Evolutionary conservation across 2,888 invertebrate species (phyloP), one percentile per base, ranked within the genome.

Genomic region (Polietes domitor): DNA sequence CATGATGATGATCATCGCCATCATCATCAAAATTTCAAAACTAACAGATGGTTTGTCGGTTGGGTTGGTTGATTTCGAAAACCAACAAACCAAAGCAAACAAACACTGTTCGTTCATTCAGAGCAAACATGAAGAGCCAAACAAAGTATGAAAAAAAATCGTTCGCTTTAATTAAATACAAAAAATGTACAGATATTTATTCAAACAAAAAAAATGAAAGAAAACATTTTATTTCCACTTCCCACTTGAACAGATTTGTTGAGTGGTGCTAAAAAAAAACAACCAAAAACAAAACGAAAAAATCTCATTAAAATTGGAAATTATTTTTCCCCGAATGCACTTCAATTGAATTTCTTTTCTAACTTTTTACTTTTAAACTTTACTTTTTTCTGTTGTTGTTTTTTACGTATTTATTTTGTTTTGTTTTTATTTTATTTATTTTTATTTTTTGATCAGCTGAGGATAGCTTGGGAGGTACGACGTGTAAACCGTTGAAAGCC

Each of bases 401-500:
- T 55, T 72, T 6, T 37, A 53, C 12, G 17, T 15, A 15, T 37
- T 73, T 58, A 47, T 47, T 47, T 71, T 77, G 26, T 68, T 19
- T 58, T 55, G 0, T 58, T 73, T 41, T 61, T 63, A 24, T 37
- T 41, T 79, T 68, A 26, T 15, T 50, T 74, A 24, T 47, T 68
- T 73, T 28, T 17, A 21, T 68, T 28, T 19, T 63, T 26, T 70
- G 19, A 17, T 10, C 26, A 55, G 26, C 9, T 12, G n/a, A 50
- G 41, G 26, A 74, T 50, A 75, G 21, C 47, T 73, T 37, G 12
- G 58, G 17, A 68, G 61, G 58, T 73, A 76, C 79, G 80, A 68
- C 83, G 80, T 83, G 70, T 78, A 88, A 87, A 88, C 87, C 90
- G 89, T 88, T 87, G 89, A 88, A 86, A 87, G 88, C 87, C 89